Evolutionary conservation across 1,140 invertebrate species (phyloP), one percentile per base, ranked within the genome.

Genomic region (Calosoma granatense): DNA sequence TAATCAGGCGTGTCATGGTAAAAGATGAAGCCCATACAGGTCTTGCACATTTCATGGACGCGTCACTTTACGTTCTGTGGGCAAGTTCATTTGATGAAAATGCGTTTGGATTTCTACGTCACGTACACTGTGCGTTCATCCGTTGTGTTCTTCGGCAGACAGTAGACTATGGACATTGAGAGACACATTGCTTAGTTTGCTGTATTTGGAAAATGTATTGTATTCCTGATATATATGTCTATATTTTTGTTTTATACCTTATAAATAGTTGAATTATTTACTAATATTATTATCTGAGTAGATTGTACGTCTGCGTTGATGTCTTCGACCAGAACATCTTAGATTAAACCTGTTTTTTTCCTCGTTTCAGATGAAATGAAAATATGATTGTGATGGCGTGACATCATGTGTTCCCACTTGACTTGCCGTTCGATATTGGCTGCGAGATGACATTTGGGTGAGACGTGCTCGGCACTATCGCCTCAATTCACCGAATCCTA

Each of bases 61-160:
- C 14, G 26, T 30, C 26, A 30, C 14, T 14, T 30, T n/a, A n/a
- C n/a, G n/a, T n/a, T 4, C 14, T 30, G 26, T 14, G n/a, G n/a
- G n/a, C 41, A 17, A 4, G 41, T 47, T 9, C 17, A 17, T 17
- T 47, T 47, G 41, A 47, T 47, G 41, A 4, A 11, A 17, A 47
- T 47, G 17, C 41, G 41, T 47, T 47, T 47, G 9, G 41, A 47
- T 47, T 47, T 47, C 41, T 47, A 17, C 17, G 41, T 47, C 41
- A 47, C 41, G 41, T 47, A 47, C 41, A 47, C 41, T 17, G 17
- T 17, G 9, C 41, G n/a, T 47, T 47, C 41, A 30, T 30, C 17
- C 41, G 41, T 47, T 47, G 4, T 30, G 14, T 30, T 30, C 26
- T 30, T 30, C 14, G 4, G 26, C 26, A 6, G 26, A 30, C 26